phyloP scores from a whole-genome alignment of 2,113 vertebrate species.

The Xiphophorus hellerii region DNA sequence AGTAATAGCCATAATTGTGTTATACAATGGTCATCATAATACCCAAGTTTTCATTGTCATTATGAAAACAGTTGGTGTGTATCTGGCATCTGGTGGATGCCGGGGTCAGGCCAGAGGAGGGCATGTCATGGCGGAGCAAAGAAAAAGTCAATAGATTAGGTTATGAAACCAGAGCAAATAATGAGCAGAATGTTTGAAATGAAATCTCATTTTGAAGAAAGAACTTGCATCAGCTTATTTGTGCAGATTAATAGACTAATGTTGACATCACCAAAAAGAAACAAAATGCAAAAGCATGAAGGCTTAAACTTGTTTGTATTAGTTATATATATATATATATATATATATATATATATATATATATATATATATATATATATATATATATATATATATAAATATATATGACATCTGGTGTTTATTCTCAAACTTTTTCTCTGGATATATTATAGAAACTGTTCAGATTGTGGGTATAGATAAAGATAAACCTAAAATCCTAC shows the following conservation, averaged over 20 bases:
- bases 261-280: not conserved
- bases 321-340: not conserved
- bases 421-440: slow-evolving; percentile 14
- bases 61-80: slow-evolving; percentile 42
- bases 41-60: slow-evolving; percentile 27
- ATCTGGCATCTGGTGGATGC: slow-evolving; percentile 35
- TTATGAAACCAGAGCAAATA: slow-evolving; percentile 49
- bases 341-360: too few species aligned
- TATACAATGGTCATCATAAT: slow-evolving; percentile 55
- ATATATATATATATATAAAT: not conserved
- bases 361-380: too few species aligned
- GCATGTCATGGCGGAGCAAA: not conserved
- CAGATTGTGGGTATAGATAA: slow-evolving; percentile 30
- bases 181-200: slow-evolving; percentile 14
- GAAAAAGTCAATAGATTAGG: slow-evolving; percentile 9
- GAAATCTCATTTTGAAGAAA: slow-evolving; percentile 29
- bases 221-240: slow-evolving; percentile 11
- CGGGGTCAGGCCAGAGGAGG: slow-evolving; percentile 19
- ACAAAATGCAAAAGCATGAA: not conserved
- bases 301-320: not conserved
- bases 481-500: slow-evolving; percentile 35
- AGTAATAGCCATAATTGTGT: slow-evolving; percentile 30
- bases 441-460: slow-evolving; percentile 3
- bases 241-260: slow-evolving; percentile 9
- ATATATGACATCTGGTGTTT: slow-evolving; percentile 21